These are phyloP conservation scores for Nansenia antarctica DNA, from an alignment of 2,113 vertebrate species.

Conservation along the genomic window DNA sequence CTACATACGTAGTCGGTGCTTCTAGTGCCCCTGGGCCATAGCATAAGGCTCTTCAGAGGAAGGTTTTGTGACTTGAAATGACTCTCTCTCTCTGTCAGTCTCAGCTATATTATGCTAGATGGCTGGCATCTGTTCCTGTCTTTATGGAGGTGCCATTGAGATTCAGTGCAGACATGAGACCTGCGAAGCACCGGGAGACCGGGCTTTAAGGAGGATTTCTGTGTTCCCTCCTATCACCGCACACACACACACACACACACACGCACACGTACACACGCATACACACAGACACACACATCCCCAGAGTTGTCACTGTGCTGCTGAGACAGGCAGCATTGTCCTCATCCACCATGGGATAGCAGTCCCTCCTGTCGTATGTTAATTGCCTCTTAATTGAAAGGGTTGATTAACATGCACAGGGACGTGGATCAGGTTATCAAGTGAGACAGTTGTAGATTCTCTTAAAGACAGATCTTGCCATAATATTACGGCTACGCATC, in stretches of 20 bases:
- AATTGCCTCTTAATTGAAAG: constrained; percentile 42
- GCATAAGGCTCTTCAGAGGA: background rate
- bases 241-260: background rate
- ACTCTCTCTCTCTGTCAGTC: constrained; percentile 32
- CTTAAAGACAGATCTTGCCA: background rate
- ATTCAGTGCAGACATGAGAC: constrained; percentile 64
- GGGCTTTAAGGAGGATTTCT: constrained; percentile 55
- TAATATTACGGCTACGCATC: too few relatives aligned
- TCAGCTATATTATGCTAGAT: constrained; percentile 47
- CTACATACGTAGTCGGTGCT: background rate
- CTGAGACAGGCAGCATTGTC: background rate
- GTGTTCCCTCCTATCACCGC: too few relatives aligned
- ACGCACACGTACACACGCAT: background rate
- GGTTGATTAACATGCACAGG: constrained; percentile 33
- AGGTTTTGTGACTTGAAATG: background rate
- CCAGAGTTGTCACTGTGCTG: background rate
- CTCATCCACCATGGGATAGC: background rate
- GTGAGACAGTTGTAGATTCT: constrained; percentile 15
- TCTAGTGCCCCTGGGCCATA: constrained; percentile 12
- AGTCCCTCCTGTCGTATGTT: constrained; percentile 27
- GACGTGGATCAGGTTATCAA: background rate
- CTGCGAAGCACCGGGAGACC: constrained; percentile 55
- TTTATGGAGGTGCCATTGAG: constrained; percentile 68
- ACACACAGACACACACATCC: constrained; percentile 5
- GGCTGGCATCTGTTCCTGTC: constrained; percentile 67